Evolutionary conservation across 2,797 vertebrate species (phyloP), one percentile per base, ranked within the genome.

Genomic region (Protosalanx chinensis): DNA sequence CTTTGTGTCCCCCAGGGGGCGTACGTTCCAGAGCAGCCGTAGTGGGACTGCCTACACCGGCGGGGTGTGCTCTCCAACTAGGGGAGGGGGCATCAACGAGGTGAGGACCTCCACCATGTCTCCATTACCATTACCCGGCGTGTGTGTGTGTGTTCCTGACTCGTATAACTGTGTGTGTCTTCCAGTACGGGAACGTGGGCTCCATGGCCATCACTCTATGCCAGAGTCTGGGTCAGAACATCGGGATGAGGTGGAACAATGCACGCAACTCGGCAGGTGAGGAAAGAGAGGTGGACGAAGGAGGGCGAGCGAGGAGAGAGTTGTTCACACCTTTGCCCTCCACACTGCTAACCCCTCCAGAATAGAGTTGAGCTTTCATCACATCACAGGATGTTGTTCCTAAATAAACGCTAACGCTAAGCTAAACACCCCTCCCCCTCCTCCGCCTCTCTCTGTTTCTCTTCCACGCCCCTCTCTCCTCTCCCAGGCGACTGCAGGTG

Each of bases 231-330:
- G 96, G 96, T 13, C 96, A 97, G 88, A 98, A 98, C 85, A 88
- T 98, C 68, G 96, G 96, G 75, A 97, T 98, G 96, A 95, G 93
- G 93, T 98, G 96, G 95, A 97, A 97, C 86, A 96, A 95, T 78
- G 93, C 91, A 64, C 94, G 93, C 4, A 84, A 84, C 51, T 92
- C 95, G 0, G 95, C 96, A 91, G 94, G 96, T 96, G 72, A 79
- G 60, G 2, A 7, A 10, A 32, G 1, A 13, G 5, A n/a, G 5
- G 27, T 23, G 33, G 65, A 75, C 18, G 5, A 8, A 1, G 15
- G 27, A 15, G 6, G 23, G 23, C 3, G 27, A n/a, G 46, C 51
- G 23, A 67, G 71, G 10, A 3, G 12, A 3, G 10, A 15, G 75
- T 15, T 16, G 23, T 23, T 30, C 70, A 20, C 30, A 30, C 58